These are phyloP conservation scores for Conus betulinus DNA, from an alignment of 1,140 invertebrate genomes.

Conservation along the genomic window DNA sequence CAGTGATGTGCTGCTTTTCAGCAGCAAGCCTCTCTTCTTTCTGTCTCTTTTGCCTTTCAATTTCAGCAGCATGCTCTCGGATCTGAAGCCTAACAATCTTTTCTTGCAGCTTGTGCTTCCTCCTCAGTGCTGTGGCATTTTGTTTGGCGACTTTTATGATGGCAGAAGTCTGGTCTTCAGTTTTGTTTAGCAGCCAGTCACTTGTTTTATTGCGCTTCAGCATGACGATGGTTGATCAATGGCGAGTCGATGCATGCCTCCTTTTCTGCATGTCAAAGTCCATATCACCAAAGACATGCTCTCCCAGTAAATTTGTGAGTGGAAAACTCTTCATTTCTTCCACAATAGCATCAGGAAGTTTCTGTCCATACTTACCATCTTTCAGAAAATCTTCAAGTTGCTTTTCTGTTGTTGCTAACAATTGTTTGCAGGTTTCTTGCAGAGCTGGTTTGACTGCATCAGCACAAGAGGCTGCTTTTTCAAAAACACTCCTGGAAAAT, in stretches of 20 bases:
- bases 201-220: slow-evolving; percentile 27
- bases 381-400: slow-evolving; percentile 44
- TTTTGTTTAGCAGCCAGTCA: not conserved
- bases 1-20: not conserved
- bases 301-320: slow-evolving; percentile 43
- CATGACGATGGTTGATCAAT: slow-evolving; percentile 27
- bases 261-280: slow-evolving; percentile 43
- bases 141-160: not conserved
- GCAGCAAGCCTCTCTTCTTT: not conserved
- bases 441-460: slow-evolving; percentile 1
- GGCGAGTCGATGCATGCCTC: slow-evolving; percentile 40
- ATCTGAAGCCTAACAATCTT: not conserved
- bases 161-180: not conserved
- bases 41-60: not conserved
- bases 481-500: not conserved
- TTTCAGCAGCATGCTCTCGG: not conserved
- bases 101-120: not conserved
- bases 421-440: slow-evolving; percentile 1
- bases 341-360: not conserved
- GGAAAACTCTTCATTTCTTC: slow-evolving; percentile 36
- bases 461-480: not conserved
- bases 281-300: slow-evolving; percentile 43
- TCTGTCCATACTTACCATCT: slow-evolving; percentile 33
- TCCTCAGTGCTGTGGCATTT: not conserved
- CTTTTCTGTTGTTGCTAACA: slow-evolving; percentile 31